Evolutionary conservation across 2,888 invertebrate species (phyloP), one percentile per base, ranked within the genome.

Genomic region (Philhelius pedissequus): DNA sequence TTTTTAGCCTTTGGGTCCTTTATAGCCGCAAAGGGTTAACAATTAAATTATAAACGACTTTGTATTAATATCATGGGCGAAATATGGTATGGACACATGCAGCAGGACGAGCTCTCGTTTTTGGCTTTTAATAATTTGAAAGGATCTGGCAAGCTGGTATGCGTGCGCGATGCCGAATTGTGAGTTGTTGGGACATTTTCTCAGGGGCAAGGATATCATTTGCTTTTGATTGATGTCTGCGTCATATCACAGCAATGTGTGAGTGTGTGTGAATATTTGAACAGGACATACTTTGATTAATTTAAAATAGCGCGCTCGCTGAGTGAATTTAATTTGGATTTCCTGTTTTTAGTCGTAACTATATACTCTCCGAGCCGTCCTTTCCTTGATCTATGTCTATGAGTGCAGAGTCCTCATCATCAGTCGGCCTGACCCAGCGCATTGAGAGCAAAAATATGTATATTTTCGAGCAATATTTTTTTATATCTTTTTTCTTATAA

Each of bases 11-110:
- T 32, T 30, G 30, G 48, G 58, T 62, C 66, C 60, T 69, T 58
- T 66, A 48, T 64, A 50, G 62, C 80, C 75, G 70, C 83, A 84
- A 75, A 84, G 84, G 75, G 80, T 66, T 79, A 84, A 80, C 80
- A 84, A 84, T 84, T 84, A 84, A 84, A 84, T 84, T 84, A 84
- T 80, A 71, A 80, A 40, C 84, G 68, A 84, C 75, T 80, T 84
- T 84, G 80, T 80, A 76, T 84, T 80, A 80, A 80, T 84, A 80
- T 80, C 71, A 58, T 62, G 48, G 4, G 48, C 48, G 45, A 30
- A n/a, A n/a, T n/a, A n/a, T n/a, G n/a, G n/a, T 45, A 27, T 64
- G 50, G 52, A 69, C 52, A 80, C 32, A 79, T 30, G 56, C 56
- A 20, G 40, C 35, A 9, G 18, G 8, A 3, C 8, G 5, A 2